Percentiles rank a stretch among this genome's conserved stretches.
These are phyloP conservation scores for Sinocyclocheilus anophthalmus DNA, from an alignment of 2,113 vertebrate genomes.

Conservation along the genomic window DNA sequence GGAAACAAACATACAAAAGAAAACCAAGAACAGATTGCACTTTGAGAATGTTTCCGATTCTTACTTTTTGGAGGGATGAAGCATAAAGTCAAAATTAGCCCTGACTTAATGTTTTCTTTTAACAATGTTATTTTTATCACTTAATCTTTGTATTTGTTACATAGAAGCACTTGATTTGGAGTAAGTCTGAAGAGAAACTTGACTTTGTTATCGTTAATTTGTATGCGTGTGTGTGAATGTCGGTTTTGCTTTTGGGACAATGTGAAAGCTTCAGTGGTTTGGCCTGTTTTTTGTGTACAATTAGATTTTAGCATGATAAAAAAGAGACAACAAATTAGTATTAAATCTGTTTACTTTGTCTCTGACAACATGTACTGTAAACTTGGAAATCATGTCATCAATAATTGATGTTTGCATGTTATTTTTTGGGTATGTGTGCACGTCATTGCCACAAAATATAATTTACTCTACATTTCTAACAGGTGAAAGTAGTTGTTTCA, in stretches of 20 bases:
- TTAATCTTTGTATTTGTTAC: slow-evolving; percentile 25
- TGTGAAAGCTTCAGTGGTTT: slow-evolving; percentile 45
- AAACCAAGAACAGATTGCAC: slow-evolving; percentile 68
- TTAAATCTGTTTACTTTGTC: slow-evolving; percentile 30
- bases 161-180: slow-evolving; percentile 34
- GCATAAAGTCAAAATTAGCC: slow-evolving; percentile 64
- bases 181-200: slow-evolving; percentile 40
- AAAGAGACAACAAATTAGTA: not conserved
- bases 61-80: slow-evolving; percentile 66
- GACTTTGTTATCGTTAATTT: slow-evolving; percentile 43
- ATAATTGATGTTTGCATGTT: slow-evolving; percentile 32
- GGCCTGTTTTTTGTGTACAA: slow-evolving; percentile 38
- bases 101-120: slow-evolving; percentile 69
- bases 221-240: slow-evolving; percentile 35
- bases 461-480: not conserved
- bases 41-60: slow-evolving; percentile 72
- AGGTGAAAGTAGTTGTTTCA: slow-evolving; percentile 6
- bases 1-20: slow-evolving; percentile 32
- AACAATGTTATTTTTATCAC: slow-evolving; percentile 42
- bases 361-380: slow-evolving; percentile 67
- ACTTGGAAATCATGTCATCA: slow-evolving; percentile 63
- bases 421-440: slow-evolving; percentile 20
- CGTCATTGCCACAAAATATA: not conserved
- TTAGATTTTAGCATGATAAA: slow-evolving; percentile 51
- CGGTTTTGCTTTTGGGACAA: slow-evolving; percentile 33